These are phyloP conservation scores for Lepus townsendii DNA, from an alignment of 2,797 vertebrate genomes.

Conservation along the genomic window DNA sequence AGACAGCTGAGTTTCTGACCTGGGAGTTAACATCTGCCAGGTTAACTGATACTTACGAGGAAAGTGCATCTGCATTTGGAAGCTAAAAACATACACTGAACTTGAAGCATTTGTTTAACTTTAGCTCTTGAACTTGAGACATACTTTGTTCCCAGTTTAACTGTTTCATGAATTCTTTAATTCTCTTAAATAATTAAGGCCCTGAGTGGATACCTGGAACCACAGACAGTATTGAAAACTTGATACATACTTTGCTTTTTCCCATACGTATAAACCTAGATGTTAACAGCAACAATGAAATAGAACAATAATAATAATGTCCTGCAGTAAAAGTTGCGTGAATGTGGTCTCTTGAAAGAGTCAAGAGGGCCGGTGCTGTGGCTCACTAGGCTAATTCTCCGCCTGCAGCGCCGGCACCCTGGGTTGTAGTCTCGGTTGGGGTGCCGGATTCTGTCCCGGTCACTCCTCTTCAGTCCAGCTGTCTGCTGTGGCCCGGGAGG, in stretches of 20 bases:
- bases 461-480: too few relatives aligned
- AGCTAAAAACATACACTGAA: not conserved
- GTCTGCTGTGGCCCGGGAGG: too few relatives aligned
- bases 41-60: not conserved
- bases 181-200: not conserved
- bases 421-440: too few relatives aligned
- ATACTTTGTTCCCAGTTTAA: not conserved
- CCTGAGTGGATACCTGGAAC: not conserved
- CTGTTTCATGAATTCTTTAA: not conserved
- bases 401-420: too few relatives aligned
- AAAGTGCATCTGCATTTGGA: not conserved
- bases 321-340: not conserved
- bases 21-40: conserved; percentile 41
- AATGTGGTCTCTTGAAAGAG: not conserved
- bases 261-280: not conserved
- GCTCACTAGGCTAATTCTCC: too few relatives aligned
- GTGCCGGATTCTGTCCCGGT: too few relatives aligned
- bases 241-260: not conserved
- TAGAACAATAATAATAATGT: not conserved
- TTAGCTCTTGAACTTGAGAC: not conserved
- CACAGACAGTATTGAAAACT: not conserved
- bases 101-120: conserved; percentile 1
- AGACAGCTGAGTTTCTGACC: fast-evolving
- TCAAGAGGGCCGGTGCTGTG: too few relatives aligned
- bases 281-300: not conserved